These are phyloP conservation scores for Coleophora deauratella DNA, from an alignment of 2,888 invertebrate species.

Conservation along the genomic window DNA sequence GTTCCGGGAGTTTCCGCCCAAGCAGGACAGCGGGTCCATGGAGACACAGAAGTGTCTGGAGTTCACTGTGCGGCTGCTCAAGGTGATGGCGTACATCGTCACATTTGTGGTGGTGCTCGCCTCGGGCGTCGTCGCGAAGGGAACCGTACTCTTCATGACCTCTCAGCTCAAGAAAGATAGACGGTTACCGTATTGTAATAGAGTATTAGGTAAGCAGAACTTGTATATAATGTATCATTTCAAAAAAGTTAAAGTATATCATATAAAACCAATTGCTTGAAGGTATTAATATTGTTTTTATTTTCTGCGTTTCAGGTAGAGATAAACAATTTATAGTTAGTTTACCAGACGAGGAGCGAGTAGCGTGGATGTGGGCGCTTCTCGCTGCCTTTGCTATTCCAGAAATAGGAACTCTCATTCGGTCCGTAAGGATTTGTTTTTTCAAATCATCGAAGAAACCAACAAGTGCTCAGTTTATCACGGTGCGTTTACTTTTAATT, in stretches of 20 bases:
- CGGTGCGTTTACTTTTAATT: constrained; percentile 43
- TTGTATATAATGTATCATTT: no score
- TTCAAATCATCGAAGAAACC: constrained; percentile 91
- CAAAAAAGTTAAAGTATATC: no score
- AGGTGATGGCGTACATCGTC: constrained; percentile 87
- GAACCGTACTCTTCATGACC: constrained; percentile 92
- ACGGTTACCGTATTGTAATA: constrained; percentile 87
- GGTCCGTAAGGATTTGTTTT: constrained; percentile 89
- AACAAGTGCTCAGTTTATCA: constrained; percentile 65
- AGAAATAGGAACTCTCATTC: constrained; percentile 89
- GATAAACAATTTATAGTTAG: constrained; percentile 89
- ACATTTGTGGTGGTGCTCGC: constrained; percentile 90
- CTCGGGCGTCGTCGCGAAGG: constrained; percentile 91
- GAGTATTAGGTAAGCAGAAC: constrained; percentile 80
- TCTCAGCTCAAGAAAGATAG: constrained; percentile 88
- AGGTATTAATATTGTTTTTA: no score
- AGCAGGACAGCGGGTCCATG: constrained; percentile 91
- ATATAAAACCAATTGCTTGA: not conserved
- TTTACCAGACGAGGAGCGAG: constrained; percentile 88
- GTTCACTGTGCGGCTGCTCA: constrained; percentile 86
- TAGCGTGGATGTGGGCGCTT: constrained; percentile 95
- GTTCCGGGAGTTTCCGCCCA: constrained; percentile 92
- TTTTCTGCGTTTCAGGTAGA: constrained; percentile 80
- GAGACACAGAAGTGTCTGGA: constrained; percentile 91
- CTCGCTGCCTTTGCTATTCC: constrained; percentile 91